Evolutionary conservation across 2,113 vertebrate genomes (phyloP).

Genomic region (Urocitellus parryii): DNA sequence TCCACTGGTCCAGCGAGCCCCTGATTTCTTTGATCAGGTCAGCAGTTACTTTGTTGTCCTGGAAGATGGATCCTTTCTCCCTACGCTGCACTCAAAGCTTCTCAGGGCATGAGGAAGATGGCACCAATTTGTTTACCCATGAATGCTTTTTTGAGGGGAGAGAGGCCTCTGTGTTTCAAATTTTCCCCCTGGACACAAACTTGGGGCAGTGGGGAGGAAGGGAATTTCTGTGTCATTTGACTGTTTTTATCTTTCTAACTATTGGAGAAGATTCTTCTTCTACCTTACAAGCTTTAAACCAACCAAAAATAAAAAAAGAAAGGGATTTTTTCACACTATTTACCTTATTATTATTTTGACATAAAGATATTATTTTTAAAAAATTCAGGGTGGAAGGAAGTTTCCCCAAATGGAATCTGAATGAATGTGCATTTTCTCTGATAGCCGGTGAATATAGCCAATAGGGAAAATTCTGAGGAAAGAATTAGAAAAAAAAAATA

Average conservation of each 20-base stretch:
- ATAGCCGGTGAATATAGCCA: not conserved
- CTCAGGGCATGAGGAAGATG: slow-evolving; percentile 52
- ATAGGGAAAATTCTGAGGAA: not conserved
- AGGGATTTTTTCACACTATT: not conserved
- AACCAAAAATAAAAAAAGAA: not conserved
- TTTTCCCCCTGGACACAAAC: slow-evolving; percentile 54
- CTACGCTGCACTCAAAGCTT: slow-evolving; percentile 13
- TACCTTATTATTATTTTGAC: slow-evolving; percentile 29
- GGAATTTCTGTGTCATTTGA: slow-evolving; percentile 28
- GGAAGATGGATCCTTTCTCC: slow-evolving; percentile 60
- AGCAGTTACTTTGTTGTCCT: not conserved
- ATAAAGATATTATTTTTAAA: not conserved
- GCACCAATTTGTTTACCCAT: slow-evolving; percentile 74
- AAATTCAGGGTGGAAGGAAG: slow-evolving; percentile 18
- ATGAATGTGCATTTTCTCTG: not conserved
- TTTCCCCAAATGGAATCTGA: not conserved
- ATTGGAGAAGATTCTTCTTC: slow-evolving; percentile 42
- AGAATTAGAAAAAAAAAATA: not conserved
- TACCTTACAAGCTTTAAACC: slow-evolving; percentile 33
- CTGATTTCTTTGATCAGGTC: slow-evolving; percentile 22
- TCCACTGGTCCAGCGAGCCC: slow-evolving; percentile 41
- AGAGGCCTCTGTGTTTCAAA: slow-evolving; percentile 44
- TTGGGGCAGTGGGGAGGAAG: not conserved
- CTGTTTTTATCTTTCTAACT: slow-evolving; percentile 51
- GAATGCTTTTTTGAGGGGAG: slow-evolving; percentile 76